phyloP scores from a whole-genome alignment of 1,140 invertebrate species.

The Leptinotarsa texana region DNA sequence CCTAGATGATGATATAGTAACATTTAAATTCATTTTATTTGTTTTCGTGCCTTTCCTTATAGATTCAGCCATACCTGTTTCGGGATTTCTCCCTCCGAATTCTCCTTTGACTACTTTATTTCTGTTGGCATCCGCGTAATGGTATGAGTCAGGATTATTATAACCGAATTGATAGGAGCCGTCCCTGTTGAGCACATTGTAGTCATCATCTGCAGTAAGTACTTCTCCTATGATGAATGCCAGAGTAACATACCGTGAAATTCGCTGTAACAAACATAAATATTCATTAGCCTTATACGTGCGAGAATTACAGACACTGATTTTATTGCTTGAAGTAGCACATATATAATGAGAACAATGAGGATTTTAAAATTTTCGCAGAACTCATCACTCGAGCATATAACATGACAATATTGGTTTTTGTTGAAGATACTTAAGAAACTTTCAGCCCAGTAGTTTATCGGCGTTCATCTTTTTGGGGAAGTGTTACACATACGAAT shows the following conservation, averaged over 20 bases:
- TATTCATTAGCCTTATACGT: too few relatives aligned
- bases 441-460: too few relatives aligned
- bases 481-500: too few relatives aligned
- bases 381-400: too few relatives aligned
- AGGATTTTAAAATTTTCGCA: too few relatives aligned
- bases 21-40: background rate
- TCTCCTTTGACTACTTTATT: slow-evolving; percentile 66
- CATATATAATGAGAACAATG: too few relatives aligned
- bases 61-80: slow-evolving; percentile 54
- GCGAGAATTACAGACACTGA: too few relatives aligned
- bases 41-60: background rate
- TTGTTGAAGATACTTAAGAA: too few relatives aligned
- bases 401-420: too few relatives aligned
- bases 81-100: slow-evolving; percentile 67
- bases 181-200: slow-evolving; percentile 58
- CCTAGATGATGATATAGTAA: too few relatives aligned
- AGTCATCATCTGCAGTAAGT: slow-evolving; percentile 46
- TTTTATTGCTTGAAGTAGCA: too few relatives aligned
- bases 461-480: too few relatives aligned
- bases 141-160: slow-evolving; percentile 69
- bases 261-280: background rate
- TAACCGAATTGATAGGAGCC: slow-evolving; percentile 70
- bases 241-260: slow-evolving; percentile 9
- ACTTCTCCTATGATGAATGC: slow-evolving; percentile 19
- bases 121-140: slow-evolving; percentile 63